phyloP scores from a whole-genome alignment of 2,113 vertebrate species.

The Gavia stellata region DNA sequence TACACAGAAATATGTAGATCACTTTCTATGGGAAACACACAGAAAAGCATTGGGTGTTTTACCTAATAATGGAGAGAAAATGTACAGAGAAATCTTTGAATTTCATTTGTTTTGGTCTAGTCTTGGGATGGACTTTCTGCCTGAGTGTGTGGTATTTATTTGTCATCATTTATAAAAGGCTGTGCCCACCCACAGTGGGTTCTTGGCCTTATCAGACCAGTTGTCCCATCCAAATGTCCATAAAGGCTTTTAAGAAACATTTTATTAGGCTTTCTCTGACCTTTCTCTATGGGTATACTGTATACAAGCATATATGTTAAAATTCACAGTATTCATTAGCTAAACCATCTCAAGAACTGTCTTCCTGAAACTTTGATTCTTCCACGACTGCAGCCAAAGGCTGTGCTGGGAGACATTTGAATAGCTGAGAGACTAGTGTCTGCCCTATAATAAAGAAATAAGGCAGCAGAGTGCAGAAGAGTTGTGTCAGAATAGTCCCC shows the following conservation, averaged over 20 bases:
- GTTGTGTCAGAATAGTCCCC: background rate
- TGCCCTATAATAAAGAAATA: background rate
- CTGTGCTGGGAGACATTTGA: background rate
- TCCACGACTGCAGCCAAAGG: background rate
- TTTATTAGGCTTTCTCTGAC: background rate
- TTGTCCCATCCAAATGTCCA: background rate
- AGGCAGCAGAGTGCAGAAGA: background rate
- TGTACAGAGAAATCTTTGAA: background rate
- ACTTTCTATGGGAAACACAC: background rate
- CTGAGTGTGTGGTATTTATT: background rate
- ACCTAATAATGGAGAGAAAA: background rate
- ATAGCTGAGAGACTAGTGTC: background rate
- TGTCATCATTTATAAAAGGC: background rate
- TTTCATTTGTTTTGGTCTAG: background rate
- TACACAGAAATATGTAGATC: background rate
- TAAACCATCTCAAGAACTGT: background rate
- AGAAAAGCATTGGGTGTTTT: background rate
- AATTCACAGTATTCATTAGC: background rate
- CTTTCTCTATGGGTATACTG: background rate
- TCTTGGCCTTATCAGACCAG: background rate
- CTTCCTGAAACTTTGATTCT: constrained; percentile 22
- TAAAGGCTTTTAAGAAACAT: background rate
- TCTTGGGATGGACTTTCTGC: background rate
- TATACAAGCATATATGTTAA: background rate
- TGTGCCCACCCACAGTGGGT: background rate